phyloP scores from a whole-genome alignment of 2,797 vertebrate genomes.

The Salmo trutta region DNA sequence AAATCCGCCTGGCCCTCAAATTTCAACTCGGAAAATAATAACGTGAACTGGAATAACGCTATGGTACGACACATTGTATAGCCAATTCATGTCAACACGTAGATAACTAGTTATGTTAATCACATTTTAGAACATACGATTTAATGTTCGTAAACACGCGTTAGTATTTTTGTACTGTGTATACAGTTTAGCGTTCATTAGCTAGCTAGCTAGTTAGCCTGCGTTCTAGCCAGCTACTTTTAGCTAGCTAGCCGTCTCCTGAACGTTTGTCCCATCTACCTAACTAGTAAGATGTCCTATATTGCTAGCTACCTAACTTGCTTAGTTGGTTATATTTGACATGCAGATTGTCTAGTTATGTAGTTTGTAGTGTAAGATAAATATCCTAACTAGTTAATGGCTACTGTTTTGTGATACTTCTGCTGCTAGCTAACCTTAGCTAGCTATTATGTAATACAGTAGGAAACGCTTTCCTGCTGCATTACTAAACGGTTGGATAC shows the following conservation, averaged over 20 bases:
- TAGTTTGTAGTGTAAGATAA: conserved; percentile 26
- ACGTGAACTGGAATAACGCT: conserved; percentile 57
- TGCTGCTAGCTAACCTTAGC: background rate
- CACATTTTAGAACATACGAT: background rate
- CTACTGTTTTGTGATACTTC: background rate
- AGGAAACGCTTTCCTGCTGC: background rate
- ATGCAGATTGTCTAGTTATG: conserved; percentile 40
- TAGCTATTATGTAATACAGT: background rate
- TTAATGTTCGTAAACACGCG: background rate
- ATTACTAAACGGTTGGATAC: background rate
- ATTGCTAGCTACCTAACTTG: background rate
- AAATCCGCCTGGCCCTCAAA: conserved; percentile 73
- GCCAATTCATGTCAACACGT: background rate
- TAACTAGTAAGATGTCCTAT: background rate
- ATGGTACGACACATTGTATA: conserved; percentile 66
- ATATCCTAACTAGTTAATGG: background rate
- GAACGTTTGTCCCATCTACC: no score
- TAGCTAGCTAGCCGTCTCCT: background rate
- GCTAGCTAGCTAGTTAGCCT: background rate
- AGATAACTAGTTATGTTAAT: background rate
- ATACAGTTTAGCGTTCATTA: background rate
- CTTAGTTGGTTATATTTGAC: conserved; percentile 28
- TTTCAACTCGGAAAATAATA: conserved; percentile 66
- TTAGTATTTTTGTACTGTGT: background rate
- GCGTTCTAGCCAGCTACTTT: background rate